These are phyloP conservation scores for Hyles euphorbiae DNA, from an alignment of 1,140 invertebrate genomes.

Conservation along the genomic window DNA sequence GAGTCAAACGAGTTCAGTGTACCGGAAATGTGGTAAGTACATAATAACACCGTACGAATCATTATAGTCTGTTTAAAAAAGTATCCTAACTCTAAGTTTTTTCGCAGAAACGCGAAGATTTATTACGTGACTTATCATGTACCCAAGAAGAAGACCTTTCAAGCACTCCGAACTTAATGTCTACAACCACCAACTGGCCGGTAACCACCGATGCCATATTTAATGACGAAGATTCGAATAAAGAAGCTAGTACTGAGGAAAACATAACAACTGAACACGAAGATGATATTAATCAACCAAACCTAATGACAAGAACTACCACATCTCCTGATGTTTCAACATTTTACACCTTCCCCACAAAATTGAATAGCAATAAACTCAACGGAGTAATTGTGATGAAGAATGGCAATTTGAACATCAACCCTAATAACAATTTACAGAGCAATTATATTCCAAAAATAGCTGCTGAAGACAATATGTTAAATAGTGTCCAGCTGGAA, in stretches of 20 bases:
- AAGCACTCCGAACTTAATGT: conserved; percentile 18
- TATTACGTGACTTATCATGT: conserved; percentile 64
- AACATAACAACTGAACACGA: conserved; percentile 43
- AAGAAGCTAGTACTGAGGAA: conserved; percentile 44
- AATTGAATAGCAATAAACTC: conserved; percentile 23
- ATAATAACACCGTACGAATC: neutral
- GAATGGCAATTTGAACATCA: conserved; percentile 36
- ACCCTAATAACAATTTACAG: conserved; percentile 46
- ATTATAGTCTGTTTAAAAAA: neutral
- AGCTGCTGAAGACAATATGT: conserved; percentile 32
- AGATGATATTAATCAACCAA: conserved; percentile 35
- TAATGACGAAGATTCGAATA: conserved; percentile 45
- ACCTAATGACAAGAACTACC: conserved; percentile 25
- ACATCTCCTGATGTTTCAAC: conserved; percentile 19
- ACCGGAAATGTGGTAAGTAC: conserved; percentile 80
- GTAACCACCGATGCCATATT: conserved; percentile 34
- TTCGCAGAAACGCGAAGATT: conserved; percentile 67
- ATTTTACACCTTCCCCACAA: conserved; percentile 19
- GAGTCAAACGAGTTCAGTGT: conserved; percentile 82
- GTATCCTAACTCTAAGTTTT: conserved; percentile 1
- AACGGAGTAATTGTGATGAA: conserved; percentile 34
- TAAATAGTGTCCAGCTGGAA: conserved; percentile 37
- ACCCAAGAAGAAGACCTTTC: conserved; percentile 53
- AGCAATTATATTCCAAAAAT: conserved; percentile 53
- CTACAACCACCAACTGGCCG: conserved; percentile 31